phyloP scores from a whole-genome alignment of 2,113 vertebrate species.

The Perca schrenkii region DNA sequence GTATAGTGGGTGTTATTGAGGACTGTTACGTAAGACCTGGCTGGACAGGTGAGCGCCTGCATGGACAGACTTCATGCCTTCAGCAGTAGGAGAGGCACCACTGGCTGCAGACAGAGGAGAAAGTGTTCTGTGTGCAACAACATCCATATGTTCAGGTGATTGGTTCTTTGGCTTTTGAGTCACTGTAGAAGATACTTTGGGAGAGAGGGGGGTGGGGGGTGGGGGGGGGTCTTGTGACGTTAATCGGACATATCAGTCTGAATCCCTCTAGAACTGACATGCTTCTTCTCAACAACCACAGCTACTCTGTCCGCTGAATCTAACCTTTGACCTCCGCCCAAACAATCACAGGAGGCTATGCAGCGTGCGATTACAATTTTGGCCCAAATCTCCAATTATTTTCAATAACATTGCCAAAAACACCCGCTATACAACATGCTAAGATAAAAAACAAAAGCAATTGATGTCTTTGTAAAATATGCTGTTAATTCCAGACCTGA shows the following conservation, averaged over 20 bases:
- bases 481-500: conserved; percentile 82
- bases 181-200: conserved; percentile 64
- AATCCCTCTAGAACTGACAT: conserved; percentile 53
- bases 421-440: conserved; percentile 86
- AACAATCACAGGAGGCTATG: conserved; percentile 28
- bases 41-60: conserved; percentile 66
- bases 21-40: conserved; percentile 73
- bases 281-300: conserved; percentile 47
- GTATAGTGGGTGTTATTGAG: conserved; percentile 79
- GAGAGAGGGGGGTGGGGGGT: background rate
- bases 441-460: conserved; percentile 80
- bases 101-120: conserved; percentile 80
- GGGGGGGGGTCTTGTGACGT: conserved; percentile 17
- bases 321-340: conserved; percentile 30
- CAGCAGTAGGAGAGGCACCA: conserved; percentile 74
- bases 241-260: conserved; percentile 45
- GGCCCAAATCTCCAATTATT: conserved; percentile 46
- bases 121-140: conserved; percentile 82
- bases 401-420: conserved; percentile 70
- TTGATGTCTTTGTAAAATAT: conserved; percentile 86
- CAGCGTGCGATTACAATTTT: conserved; percentile 35
- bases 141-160: conserved; percentile 81
- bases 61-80: conserved; percentile 66
- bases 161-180: conserved; percentile 84
- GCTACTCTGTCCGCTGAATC: conserved; percentile 22